phyloP scores from a whole-genome alignment of 2,797 vertebrate species.

The Nasua narica region DNA sequence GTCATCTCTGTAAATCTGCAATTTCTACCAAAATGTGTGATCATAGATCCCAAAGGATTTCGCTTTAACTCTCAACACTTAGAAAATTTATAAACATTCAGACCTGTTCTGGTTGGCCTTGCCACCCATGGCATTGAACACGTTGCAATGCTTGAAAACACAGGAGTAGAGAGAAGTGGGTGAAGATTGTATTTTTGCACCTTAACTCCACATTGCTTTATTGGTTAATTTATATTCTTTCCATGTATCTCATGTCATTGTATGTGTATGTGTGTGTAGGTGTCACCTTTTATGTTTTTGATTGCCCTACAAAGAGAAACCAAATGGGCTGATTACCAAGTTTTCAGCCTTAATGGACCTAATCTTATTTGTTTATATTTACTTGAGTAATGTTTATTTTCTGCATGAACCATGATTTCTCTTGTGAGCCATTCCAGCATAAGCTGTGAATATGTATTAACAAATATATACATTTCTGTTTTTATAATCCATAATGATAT shows the following conservation, averaged over 20 bases:
- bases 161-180: constrained; percentile 35
- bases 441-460: constrained; percentile 72
- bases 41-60: constrained; percentile 38
- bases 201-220: constrained; percentile 65
- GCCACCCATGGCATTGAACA: neutral
- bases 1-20: constrained; percentile 57
- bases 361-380: constrained; percentile 37
- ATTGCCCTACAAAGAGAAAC: constrained; percentile 56
- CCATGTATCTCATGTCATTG: constrained; percentile 43
- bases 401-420: constrained; percentile 42
- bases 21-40: constrained; percentile 56
- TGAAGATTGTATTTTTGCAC: constrained; percentile 71
- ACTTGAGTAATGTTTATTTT: constrained; percentile 60
- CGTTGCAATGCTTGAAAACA: constrained; percentile 41
- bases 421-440: constrained; percentile 72
- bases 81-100: constrained; percentile 52
- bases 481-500: constrained; percentile 63
- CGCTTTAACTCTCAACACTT: constrained; percentile 56
- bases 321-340: constrained; percentile 61
- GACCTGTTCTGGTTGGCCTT: constrained; percentile 38
- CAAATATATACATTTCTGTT: constrained; percentile 72
- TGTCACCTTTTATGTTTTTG: constrained; percentile 35
- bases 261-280: constrained; percentile 42
- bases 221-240: constrained; percentile 73
- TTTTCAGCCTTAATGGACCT: constrained; percentile 54